Percentiles rank a stretch among this genome's conserved stretches.
These are phyloP conservation scores for Chrysogorgia sp. DNA, from an alignment of 92 coral and sea anemone genomes.

Conservation along the genomic window DNA sequence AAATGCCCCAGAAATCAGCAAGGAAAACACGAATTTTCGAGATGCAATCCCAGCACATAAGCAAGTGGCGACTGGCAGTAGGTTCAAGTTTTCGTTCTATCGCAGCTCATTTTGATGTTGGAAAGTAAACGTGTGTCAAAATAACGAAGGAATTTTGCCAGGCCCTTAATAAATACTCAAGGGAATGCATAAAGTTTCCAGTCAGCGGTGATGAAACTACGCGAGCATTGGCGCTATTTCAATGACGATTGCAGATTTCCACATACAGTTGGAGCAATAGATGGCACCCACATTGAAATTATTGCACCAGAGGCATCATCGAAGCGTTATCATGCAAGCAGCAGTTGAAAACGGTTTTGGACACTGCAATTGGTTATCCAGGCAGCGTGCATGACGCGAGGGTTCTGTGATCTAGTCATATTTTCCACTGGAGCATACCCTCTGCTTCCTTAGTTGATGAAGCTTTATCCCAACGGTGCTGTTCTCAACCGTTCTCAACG, in stretches of 20 bases:
- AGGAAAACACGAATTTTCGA: constrained; percentile 48
- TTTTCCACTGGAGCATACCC: constrained; percentile 53
- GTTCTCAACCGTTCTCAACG: constrained; percentile 38
- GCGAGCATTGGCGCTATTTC: constrained; percentile 50
- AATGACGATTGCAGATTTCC: constrained; percentile 54
- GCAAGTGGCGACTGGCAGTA: constrained; percentile 65
- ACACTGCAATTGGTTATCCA: constrained; percentile 62
- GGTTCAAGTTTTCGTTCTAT: constrained; percentile 60
- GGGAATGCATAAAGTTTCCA: constrained; percentile 55
- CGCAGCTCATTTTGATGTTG: constrained; percentile 67
- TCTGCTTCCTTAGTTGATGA: constrained; percentile 38
- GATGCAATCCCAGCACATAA: constrained; percentile 51
- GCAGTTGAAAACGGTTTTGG: constrained; percentile 60
- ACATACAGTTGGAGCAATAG: constrained; percentile 57
- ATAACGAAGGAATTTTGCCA: constrained; percentile 62
- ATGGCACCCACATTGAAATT: constrained; percentile 54
- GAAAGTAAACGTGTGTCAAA: constrained; percentile 64
- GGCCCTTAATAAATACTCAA: constrained; percentile 48
- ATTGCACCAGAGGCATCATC: constrained; percentile 32
- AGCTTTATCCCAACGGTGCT: constrained; percentile 21
- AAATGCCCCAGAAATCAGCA: constrained; percentile 45
- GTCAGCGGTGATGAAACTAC: constrained; percentile 29
- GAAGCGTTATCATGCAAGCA: constrained; percentile 59
- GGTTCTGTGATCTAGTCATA: constrained; percentile 26
- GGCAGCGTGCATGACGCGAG: constrained; percentile 67